Percentiles rank a stretch among this genome's conserved stretches.
These are phyloP conservation scores for Stichopus chloronotus DNA, from an alignment of 35 echinoderm and acorn worm species.

Conservation along the genomic window DNA sequence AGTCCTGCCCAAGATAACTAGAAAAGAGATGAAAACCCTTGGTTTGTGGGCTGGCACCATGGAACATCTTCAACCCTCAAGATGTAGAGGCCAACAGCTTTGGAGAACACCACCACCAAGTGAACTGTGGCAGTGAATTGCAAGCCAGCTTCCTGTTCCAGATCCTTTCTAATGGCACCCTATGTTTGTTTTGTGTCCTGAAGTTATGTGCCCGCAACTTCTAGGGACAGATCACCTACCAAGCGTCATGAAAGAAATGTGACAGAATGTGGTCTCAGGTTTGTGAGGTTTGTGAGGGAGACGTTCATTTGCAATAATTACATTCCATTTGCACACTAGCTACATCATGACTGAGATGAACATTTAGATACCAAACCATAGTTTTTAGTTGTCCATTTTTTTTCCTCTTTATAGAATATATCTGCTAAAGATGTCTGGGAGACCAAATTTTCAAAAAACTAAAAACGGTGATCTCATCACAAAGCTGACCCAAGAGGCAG, in stretches of 20 bases:
- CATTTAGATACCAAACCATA: no score
- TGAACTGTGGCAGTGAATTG: neutral
- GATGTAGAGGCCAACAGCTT: conserved; percentile 9
- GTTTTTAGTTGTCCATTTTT: no score
- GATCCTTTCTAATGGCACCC: conserved; percentile 13
- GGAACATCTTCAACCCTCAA: conserved; percentile 24
- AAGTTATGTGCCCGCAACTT: neutral
- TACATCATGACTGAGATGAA: no score
- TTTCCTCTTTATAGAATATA: no score
- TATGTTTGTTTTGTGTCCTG: no score
- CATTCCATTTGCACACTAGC: no score
- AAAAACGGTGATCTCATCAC: neutral
- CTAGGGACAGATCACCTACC: neutral
- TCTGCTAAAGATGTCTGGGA: neutral
- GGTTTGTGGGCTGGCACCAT: conserved; percentile 7
- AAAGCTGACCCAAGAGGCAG: neutral
- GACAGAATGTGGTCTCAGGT: no score
- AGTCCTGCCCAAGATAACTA: conserved; percentile 3
- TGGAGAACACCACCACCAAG: conserved; percentile 34
- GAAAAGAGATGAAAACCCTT: neutral
- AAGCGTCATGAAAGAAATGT: no score
- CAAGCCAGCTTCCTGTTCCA: neutral
- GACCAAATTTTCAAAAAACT: neutral
- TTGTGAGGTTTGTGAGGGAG: no score
- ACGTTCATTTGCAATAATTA: no score